Evolutionary conservation across 2,113 vertebrate species (phyloP), one percentile per base, ranked within the genome.

Genomic region (Gobio gobio): DNA sequence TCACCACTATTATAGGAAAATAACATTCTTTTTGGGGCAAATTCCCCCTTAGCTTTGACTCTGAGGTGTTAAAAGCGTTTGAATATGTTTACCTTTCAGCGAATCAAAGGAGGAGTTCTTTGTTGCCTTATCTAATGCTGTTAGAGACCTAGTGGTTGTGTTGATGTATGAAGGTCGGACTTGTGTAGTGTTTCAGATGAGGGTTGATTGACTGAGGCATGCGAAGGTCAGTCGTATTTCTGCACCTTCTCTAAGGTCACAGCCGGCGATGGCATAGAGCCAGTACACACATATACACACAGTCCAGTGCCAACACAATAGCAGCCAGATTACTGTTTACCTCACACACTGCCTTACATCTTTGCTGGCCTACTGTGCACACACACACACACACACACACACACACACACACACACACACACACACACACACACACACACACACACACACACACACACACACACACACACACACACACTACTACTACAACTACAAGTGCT

Each of bases 161-260:
- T 72, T 43, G 75, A 58, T 79, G 51, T 78, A 51, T 72, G 84
- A 81, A 85, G 84, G 77, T 80, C 26, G 40, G 78, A 43, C 64
- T 70, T 81, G 84, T 61, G 64, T 56, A 26, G 29, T 56, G 66
- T 83, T 83, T 83, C 51, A 59, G 51, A 80, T 74, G 78, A 85
- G 78, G 66, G 84, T 85, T 72, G 77, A 81, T 80, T 70, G 63
- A 47, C 83, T 85, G 63, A 73, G 56, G 36, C 76, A 18, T 49
- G 43, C 40, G 77, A 85, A 85, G 84, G 84, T 85, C 78, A 81
- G 83, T 59, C 51, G 36, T 78, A 78, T 70, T 63, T 70, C 45
- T 68, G 51, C 77, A 79, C 26, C 76, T 73, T 51, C 36, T 61
- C 77, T 79, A 64, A 72, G 51, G 84, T 56, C 64, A 58, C 64